Base-by-base conservation (phyloP, 2,888 invertebrate species). In the Polydrusus pterygomalis region DNA sequence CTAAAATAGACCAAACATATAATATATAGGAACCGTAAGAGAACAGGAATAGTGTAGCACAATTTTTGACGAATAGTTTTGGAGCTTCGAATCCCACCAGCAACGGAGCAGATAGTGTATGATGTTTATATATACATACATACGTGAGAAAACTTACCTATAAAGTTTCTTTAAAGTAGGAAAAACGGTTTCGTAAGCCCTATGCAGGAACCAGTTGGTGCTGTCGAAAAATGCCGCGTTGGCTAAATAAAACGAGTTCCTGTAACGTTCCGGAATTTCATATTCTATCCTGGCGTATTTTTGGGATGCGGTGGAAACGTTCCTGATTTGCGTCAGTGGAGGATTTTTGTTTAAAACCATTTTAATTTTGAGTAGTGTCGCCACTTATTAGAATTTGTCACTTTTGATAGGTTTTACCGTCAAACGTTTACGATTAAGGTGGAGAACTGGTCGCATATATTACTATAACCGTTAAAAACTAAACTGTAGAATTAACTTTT, bases 151-250 rank as follows among this genome's bases (percentile, higher is more conserved):
- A 13, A 6, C 30, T 69, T 67, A 70, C 79, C 77, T 77, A 49
- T 45, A 86, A 67, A 80, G 75, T 3, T 83, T 70, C 13, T 85
- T 83, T 38, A 87, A 79, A 45, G 81, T 81, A 0, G 83, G 79
- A 79, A 85, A 86, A 18, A 83, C 72, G 0, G 83, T 75, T 75
- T 86, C 84, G 71, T 85, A 85, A 8, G 86, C 83, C 65, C 80
- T 79, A 75, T 87, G 86, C 3, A 86, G 74, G 78, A 82, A 87
- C 84, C 87, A 87, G 65, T 86, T 86, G 1, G 84, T 82, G 63
- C 83, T 84, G 72, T 87, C 87, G 76, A 83, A 85, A 30, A 86
- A 80, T 5, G 85, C 80, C 1, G 87, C 86, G 74, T 87, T 87
- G 13, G 87, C 87, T 30, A 86, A 78, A 75, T 85, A 86, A 74